Conservation (phyloP, 2,797 vertebrate species). For the Anabas testudineus region DNA sequence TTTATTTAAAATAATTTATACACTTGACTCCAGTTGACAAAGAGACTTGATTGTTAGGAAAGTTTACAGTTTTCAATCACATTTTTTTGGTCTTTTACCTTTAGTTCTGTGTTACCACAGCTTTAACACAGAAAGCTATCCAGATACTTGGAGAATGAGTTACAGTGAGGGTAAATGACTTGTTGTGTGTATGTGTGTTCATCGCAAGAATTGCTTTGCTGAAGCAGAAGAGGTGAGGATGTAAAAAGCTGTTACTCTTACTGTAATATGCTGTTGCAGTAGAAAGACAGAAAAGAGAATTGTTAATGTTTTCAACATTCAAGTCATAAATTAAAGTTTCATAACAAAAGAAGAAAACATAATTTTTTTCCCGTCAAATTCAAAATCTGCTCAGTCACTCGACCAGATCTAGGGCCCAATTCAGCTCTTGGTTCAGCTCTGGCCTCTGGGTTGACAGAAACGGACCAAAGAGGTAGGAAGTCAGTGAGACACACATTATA, state of each 20-base stretch:
- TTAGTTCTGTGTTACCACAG: not conserved
- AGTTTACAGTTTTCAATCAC: not conserved
- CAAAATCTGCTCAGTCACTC: too few relatives aligned
- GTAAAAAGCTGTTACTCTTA: constrained; percentile 16
- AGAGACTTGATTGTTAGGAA: constrained; percentile 1
- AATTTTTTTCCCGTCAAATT: too few relatives aligned
- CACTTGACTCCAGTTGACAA: constrained; percentile 18
- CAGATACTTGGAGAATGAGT: not conserved
- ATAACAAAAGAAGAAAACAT: too few relatives aligned
- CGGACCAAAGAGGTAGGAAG: constrained; percentile 12
- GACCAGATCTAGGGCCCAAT: too few relatives aligned
- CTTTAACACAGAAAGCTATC: not conserved
- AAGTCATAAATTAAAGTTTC: too few relatives aligned
- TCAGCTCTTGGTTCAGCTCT: too few relatives aligned
- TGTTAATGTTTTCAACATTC: too few relatives aligned
- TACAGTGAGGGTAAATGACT: not conserved
- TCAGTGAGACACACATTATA: constrained; percentile 42
- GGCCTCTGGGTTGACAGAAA: constrained; percentile 27
- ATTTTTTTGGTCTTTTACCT: not conserved
- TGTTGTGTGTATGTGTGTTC: too few relatives aligned
- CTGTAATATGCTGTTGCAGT: constrained; percentile 12
- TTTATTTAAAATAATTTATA: constrained; percentile 8
- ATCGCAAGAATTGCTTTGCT: too few relatives aligned
- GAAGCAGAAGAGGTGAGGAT: not conserved
- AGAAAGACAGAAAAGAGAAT: constrained; percentile 24